Base-by-base conservation (phyloP, 2,797 vertebrate genomes). In the Brachyalestes nurse region DNA sequence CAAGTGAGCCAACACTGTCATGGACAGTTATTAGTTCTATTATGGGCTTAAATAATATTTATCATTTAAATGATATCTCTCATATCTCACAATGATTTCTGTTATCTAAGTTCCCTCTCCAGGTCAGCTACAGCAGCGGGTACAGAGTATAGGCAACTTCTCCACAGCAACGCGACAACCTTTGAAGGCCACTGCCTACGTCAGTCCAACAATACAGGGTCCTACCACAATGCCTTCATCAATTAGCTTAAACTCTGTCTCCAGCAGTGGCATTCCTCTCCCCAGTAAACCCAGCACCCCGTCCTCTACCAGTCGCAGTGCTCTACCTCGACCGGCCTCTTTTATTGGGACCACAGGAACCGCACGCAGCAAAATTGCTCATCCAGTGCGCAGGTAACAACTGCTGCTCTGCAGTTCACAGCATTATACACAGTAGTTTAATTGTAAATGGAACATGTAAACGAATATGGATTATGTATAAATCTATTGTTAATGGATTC, bases 101-200 rank as follows among this genome's bases (percentile, higher is more conserved):
- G 60, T 12, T 58, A 92, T 94, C 92, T 88, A 93, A 99, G 98
- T 99, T 93, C 97, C 97, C 0, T 95, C 96, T 53, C 96, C 96
- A 1, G 96, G 97, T 70, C 97, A 97, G 88, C 96, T 99, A 83
- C 94, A 94, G 69, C 96, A 99, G 86, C 91, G 97, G 72, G 96
- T 97, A 61, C 97, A 98, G 87, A 99, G 97, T 8, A 93, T 99
- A 84, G 96, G 97, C 21, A 97, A 96, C 87, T 99, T 99, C 89
- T 95, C 96, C 2, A 91, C 94, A 73, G 92, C 94, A 25, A 82
- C 92, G 40, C 94, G 97, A 61, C 95, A 96, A 62, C 95, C 95
- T 13, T 90, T 97, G 4, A 99, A 99, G 93, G 98, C 98, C 86
- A 99, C 97, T 9, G 98, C 98, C 38, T 99, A 99, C 0, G 98